Base-by-base conservation (phyloP, 2,888 invertebrate species). In the Linyphia triangularis region DNA sequence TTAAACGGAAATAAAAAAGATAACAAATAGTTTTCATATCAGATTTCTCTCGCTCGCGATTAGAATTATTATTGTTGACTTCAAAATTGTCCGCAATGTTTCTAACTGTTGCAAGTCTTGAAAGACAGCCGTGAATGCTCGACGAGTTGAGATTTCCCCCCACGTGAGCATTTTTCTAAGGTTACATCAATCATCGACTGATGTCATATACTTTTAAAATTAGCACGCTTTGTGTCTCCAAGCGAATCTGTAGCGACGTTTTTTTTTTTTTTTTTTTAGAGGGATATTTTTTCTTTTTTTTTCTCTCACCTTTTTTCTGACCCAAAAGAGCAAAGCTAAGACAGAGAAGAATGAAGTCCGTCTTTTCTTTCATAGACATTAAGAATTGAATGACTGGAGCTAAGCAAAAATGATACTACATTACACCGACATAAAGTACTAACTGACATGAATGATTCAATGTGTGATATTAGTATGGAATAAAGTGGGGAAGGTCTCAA, bases 181-280 rank as follows among this genome's bases (percentile, higher is more conserved):
- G 16, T 13, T 51, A 59, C 69, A 81, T 70, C 72, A 73, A 72
- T 79, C 79, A 40, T 79, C 28, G 40, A 43, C n/a, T 26, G 67
- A 65, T 82, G 82, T 43, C 69, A 70, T 69, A 70, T 81, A 69
- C 57, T 81, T 81, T 57, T 57, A 37, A 70, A 81, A 57, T 70
- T 70, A n/a, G 81, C 69, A 33, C 69, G 69, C 69, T 70, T 69
- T 69, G 59, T 81, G 37, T 51, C 22, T 40, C 9, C 72, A 72
- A 28, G 26, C 51, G n/a, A n/a, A n/a, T n/a, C n/a, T 28, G 22
- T 72, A 28, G 72, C 2, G 6, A 2, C 28, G 19, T 6, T 72
- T 72, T 51, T 51, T 51, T 28, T 51, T 16, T 5, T n/a, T 19
- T 6, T 2, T 59, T 6, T 59, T 59, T 59, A n/a, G n/a, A n/a